Base-by-base conservation (phyloP, 2,888 invertebrate species). In the Amaurobius ferox region DNA sequence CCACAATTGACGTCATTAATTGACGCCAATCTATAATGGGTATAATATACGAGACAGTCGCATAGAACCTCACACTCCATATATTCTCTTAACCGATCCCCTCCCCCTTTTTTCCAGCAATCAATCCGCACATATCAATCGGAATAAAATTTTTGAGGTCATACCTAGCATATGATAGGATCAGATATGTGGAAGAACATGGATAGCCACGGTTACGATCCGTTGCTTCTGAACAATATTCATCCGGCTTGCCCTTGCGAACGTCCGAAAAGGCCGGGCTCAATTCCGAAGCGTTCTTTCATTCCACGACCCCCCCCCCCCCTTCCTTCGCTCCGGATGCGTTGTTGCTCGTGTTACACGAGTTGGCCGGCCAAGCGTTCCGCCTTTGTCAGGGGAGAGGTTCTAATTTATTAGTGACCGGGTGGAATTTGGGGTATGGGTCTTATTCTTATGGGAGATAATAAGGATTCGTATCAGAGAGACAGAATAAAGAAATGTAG, bases 351-450 rank as follows among this genome's bases (percentile, higher is more conserved):
- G 44, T 11, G 16, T 44, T 44, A 44, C 44, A 9, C 39, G 48
- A 62, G 68, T 62, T 68, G 81, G 35, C 29, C 71, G 83, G 83
- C 71, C 83, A 83, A 83, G 83, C 83, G 76, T 77, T 76, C 44
- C 32, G 28, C 48, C 29, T 81, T 81, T 64, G 30, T 64, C 64
- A 28, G 30, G 29, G 6, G n/a, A 44, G 44, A 35, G 35, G 16
- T 7, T 2, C 9, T 44, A 44, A 44, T 44, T 44, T 16, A 44
- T 44, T 44, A 44, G 44, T 16, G 44, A 16, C 44, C 44, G 16
- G n/a, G 16, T 44, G 44, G 44, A 44, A 44, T 44, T 5, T 44
- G 16, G 44, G 44, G 13, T 16, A 44, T 44, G n/a, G n/a, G 6
- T 44, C n/a, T 44, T 44, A 16, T 16, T 44, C n/a, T 44, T 44